Evolutionary conservation across 2,888 invertebrate genomes (phyloP).

Genomic region (Yponomeuta sedellus): DNA sequence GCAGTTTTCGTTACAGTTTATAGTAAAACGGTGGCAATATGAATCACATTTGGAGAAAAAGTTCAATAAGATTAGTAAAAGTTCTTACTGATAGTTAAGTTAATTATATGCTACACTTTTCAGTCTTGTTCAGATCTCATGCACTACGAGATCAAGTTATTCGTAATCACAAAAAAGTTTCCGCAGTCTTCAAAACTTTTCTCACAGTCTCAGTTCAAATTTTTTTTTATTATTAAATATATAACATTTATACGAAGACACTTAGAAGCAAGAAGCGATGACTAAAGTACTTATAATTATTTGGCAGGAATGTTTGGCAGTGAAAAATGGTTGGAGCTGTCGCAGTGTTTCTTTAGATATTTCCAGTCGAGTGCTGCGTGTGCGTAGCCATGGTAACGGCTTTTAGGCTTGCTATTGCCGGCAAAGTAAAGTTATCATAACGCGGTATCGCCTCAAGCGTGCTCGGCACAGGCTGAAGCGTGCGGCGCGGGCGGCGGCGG

Average conservation of each 20-base stretch:
- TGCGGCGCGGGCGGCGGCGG: slow-evolving; percentile 36
- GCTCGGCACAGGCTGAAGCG: slow-evolving; percentile 60
- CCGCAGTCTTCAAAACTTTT: slow-evolving; percentile 1
- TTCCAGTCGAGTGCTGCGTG: slow-evolving; percentile 37
- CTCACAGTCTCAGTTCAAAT: neutral
- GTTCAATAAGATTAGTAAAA: neutral
- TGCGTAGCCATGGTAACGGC: slow-evolving; percentile 43
- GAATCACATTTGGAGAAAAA: neutral
- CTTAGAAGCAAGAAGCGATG: slow-evolving; percentile 49
- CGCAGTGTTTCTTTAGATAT: slow-evolving; percentile 37
- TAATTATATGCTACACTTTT: neutral
- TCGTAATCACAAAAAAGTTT: neutral
- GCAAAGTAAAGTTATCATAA: slow-evolving; percentile 40
- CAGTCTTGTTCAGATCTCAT: neutral
- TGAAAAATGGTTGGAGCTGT: slow-evolving; percentile 24
- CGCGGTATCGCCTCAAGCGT: slow-evolving; percentile 48
- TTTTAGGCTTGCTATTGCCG: slow-evolving; percentile 31
- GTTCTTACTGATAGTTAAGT: too few species aligned
- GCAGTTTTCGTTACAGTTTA: neutral
- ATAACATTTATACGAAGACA: neutral
- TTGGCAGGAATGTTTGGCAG: slow-evolving; percentile 45
- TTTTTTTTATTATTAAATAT: too few species aligned
- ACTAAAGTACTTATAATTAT: slow-evolving; percentile 19
- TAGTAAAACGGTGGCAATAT: too few species aligned
- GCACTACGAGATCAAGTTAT: neutral